Evolutionary conservation across 2,113 vertebrate species (phyloP).

Genomic region (Ptychochromis oligacanthus): DNA sequence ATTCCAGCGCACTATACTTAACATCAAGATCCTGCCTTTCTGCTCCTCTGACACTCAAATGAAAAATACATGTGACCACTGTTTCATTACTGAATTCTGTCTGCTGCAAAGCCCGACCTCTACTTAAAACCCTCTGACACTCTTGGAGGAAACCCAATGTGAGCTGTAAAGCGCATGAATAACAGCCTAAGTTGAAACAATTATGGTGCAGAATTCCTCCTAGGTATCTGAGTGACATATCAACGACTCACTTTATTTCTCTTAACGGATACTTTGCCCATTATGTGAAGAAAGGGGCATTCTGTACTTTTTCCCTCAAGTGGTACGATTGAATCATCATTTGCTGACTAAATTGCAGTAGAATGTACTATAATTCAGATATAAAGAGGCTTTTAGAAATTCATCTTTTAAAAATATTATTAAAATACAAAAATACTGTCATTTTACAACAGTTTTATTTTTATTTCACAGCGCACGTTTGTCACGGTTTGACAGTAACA

Average conservation of each 20-base stretch:
- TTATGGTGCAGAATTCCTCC: conserved; percentile 41
- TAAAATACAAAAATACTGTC: neutral
- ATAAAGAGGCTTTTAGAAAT: conserved; percentile 13
- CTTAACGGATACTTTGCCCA: conserved; percentile 34
- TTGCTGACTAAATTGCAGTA: conserved; percentile 18
- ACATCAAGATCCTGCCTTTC: conserved; percentile 6
- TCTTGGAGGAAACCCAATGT: neutral
- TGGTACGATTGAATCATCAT: conserved; percentile 33
- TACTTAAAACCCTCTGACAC: conserved; percentile 24
- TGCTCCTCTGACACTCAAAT: neutral
- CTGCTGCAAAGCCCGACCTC: conserved; percentile 14
- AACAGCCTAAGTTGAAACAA: conserved; percentile 44
- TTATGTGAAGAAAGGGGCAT: conserved; percentile 22
- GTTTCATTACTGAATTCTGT: conserved; percentile 34
- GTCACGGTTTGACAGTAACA: conserved; percentile 24
- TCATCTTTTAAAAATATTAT: conserved; percentile 11
- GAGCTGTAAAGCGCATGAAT: conserved; percentile 39
- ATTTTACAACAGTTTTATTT: neutral
- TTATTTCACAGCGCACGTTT: neutral
- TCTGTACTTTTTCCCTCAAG: conserved; percentile 26
- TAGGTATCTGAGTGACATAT: conserved; percentile 43
- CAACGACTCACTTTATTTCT: conserved; percentile 33
- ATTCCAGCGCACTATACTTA: neutral
- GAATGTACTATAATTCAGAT: conserved; percentile 32
- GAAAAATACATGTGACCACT: conserved; percentile 38